Evolutionary conservation across 2,113 vertebrate genomes (phyloP), one percentile per base, ranked within the genome.

Genomic region (Esox niger): DNA sequence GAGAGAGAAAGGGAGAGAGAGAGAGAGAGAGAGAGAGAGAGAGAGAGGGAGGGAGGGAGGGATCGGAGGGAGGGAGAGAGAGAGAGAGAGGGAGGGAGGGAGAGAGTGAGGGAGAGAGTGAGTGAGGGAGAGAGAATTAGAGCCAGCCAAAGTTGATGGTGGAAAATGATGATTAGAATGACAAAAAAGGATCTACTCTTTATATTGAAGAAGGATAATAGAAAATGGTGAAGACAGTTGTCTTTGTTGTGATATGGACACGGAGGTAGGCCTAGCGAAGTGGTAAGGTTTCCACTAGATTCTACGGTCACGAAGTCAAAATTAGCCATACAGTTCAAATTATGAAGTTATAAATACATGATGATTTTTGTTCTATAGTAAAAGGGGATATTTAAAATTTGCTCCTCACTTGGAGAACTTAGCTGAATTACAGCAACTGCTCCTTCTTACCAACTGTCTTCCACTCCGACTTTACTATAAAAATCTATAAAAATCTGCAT

Each of bases 181-280:
- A 27, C n/a, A n/a, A n/a, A n/a, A n/a, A n/a, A n/a, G n/a, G n/a
- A n/a, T n/a, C n/a, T n/a, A n/a, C n/a, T n/a, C n/a, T n/a, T n/a
- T n/a, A 26, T 29, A 29, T 17, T 20, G 64, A 71, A 74, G 70
- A 68, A 65, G 29, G 6, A 58, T 58, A 17, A 17, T 11, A 31
- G n/a, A 63, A 21, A 76, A 75, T 64, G 80, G 62, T 86, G 79
- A 87, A 85, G 85, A 74, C 82, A 81, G 82, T 87, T 85, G 88
- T 87, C 83, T 86, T 79, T 68, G 31, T 26, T 58, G 75, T 62
- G 69, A 15, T 79, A 85, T 83, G 47, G 67, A 62, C 60, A 23
- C 60, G 69, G 70, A 77, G 80, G 86, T 81, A 75, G 26, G n/a
- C 11, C 9, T 2, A 29, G n/a, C 64, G 74, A 46, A 1, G 73